phyloP scores from a whole-genome alignment of 2,888 invertebrate genomes.

The Timandra comae region DNA sequence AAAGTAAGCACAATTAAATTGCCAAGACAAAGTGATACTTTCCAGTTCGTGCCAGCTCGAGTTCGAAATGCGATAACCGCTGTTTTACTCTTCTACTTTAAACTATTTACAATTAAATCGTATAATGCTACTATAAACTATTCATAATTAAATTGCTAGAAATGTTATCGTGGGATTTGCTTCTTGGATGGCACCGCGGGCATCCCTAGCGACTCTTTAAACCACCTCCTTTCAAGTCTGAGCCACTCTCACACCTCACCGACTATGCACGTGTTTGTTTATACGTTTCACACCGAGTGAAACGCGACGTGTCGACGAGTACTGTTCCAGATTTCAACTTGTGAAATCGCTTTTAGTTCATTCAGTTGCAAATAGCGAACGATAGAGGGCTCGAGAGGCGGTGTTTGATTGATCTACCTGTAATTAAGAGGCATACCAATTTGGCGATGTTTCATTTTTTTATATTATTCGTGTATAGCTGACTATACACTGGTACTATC shows the following conservation, averaged over 20 bases:
- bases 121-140: too few species aligned
- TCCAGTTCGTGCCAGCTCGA: too few species aligned
- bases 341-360: conserved; percentile 48
- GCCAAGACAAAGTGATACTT: too few species aligned
- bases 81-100: too few species aligned
- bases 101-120: too few species aligned
- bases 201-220: conserved; percentile 30
- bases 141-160: too few species aligned
- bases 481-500: too few species aligned
- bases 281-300: conserved; percentile 56
- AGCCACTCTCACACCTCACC: conserved; percentile 40
- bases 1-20: too few species aligned
- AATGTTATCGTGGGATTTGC: too few species aligned
- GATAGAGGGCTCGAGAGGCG: conserved; percentile 14
- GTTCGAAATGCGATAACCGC: too few species aligned
- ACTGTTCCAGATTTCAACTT: conserved; percentile 46
- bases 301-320: conserved; percentile 40
- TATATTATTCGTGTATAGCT: background rate
- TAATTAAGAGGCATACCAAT: conserved; percentile 2
- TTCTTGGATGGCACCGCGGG: too few species aligned
- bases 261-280: conserved; percentile 50
- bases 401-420: conserved; percentile 5
- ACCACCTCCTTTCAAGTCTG: conserved; percentile 46
- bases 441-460: background rate
- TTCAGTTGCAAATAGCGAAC: conserved; percentile 22